Conservation (phyloP, 2,888 invertebrate genomes). For the Orchesellides sinensis region DNA sequence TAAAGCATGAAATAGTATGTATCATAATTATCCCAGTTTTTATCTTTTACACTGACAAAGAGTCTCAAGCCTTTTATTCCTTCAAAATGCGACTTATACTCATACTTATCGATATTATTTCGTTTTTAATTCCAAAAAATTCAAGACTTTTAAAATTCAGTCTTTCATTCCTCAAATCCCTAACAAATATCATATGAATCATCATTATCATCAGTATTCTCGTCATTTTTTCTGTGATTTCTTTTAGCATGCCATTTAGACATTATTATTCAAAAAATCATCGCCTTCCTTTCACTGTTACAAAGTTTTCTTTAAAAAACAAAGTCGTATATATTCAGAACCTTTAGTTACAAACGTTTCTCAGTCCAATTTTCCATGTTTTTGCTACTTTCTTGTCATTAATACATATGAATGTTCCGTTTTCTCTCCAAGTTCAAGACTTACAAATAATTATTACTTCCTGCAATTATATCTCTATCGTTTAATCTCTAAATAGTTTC, state of each 20-base stretch:
- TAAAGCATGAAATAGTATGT: too few species aligned
- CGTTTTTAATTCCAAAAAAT: background rate
- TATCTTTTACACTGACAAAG: too few species aligned
- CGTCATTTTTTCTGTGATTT: background rate
- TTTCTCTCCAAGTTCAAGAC: too few species aligned
- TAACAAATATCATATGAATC: background rate
- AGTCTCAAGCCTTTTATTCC: too few species aligned
- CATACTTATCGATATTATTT: background rate
- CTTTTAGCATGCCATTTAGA: background rate
- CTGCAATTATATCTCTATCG: background rate
- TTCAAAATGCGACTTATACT: slow-evolving; percentile 1
- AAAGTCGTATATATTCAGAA: slow-evolving; percentile 42
- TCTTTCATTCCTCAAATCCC: slow-evolving; percentile 11
- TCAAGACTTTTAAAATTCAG: slow-evolving; percentile 17
- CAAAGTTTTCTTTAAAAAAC: slow-evolving; percentile 12
- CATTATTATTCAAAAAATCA: background rate
- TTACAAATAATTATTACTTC: background rate
- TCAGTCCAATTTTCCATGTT: slow-evolving; percentile 20
- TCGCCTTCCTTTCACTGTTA: background rate
- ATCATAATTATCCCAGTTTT: too few species aligned
- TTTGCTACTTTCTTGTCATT: background rate
- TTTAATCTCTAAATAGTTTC: background rate
- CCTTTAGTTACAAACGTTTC: slow-evolving; percentile 38
- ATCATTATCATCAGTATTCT: background rate
- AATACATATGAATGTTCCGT: too few species aligned